Conservation (phyloP, 2,797 vertebrate genomes). For the Enteromius fasciolatus region DNA sequence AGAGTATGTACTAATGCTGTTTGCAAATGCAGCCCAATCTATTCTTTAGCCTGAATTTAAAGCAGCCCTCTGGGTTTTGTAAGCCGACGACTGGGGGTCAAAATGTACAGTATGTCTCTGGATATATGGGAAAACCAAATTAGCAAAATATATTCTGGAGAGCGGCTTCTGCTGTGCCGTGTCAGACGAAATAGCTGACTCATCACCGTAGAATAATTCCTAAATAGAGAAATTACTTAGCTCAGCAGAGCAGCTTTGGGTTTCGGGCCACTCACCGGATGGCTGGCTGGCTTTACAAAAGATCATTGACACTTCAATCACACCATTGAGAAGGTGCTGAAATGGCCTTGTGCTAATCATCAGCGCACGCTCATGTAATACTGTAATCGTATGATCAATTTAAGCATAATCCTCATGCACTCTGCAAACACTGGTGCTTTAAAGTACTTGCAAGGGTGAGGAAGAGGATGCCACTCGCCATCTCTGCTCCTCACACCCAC, state of each 20-base stretch:
- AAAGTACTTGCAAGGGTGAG: neutral
- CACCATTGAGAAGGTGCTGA: conserved; percentile 23
- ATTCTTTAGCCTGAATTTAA: conserved; percentile 34
- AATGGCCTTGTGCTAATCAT: conserved; percentile 52
- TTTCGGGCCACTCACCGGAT: conserved; percentile 18
- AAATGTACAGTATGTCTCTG: conserved; percentile 14
- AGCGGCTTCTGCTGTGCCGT: conserved; percentile 34
- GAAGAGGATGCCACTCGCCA: neutral
- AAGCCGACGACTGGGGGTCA: neutral
- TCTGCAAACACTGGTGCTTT: neutral
- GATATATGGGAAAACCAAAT: conserved; percentile 40
- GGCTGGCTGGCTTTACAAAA: conserved; percentile 39
- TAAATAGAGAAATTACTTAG: conserved; percentile 56
- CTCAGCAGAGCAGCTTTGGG: conserved; percentile 54
- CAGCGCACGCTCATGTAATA: conserved; percentile 34
- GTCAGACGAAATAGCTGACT: conserved; percentile 52
- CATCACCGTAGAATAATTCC: conserved; percentile 57
- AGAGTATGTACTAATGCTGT: neutral
- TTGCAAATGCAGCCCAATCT: neutral
- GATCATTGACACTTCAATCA: conserved; percentile 41
- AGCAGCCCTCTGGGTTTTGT: conserved; percentile 10
- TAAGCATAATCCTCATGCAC: conserved; percentile 33
- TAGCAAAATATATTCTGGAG: conserved; percentile 36
- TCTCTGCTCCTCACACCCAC: conserved; percentile 44
- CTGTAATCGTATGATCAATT: conserved; percentile 52